Evolutionary conservation across 1,140 invertebrate genomes (phyloP).

Genomic region (Hydropsyche tenuis): DNA sequence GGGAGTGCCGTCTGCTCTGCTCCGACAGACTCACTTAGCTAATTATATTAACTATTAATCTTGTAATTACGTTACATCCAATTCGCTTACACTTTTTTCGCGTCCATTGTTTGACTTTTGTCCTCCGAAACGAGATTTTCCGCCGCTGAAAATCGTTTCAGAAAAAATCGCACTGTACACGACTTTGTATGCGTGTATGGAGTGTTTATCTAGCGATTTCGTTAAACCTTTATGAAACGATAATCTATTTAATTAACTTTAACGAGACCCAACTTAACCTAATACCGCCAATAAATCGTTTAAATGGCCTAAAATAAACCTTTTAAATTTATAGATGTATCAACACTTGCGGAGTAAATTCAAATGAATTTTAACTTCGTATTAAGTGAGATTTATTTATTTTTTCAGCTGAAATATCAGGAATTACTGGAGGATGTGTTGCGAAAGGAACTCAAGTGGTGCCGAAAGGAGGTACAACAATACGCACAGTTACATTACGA

Average conservation of each 20-base stretch:
- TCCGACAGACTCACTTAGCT: slow-evolving; percentile 41
- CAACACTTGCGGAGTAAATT: no score
- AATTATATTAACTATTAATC: slow-evolving; percentile 44
- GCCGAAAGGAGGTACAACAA: slow-evolving; percentile 65
- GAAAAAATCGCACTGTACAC: no score
- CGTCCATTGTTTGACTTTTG: slow-evolving; percentile 17
- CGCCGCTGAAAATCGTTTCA: no score
- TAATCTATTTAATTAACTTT: no score
- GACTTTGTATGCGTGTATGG: no score
- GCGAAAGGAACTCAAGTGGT: slow-evolving; percentile 52
- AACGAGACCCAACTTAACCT: no score
- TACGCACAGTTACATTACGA: slow-evolving; percentile 63
- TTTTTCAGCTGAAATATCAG: slow-evolving; percentile 68
- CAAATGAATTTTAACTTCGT: background rate
- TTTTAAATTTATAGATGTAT: no score
- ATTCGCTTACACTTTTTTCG: slow-evolving; percentile 1
- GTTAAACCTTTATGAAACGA: no score
- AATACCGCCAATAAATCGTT: no score
- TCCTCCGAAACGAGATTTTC: background rate
- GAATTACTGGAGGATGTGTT: slow-evolving; percentile 61
- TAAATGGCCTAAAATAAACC: no score
- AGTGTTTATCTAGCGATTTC: no score
- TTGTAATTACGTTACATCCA: slow-evolving; percentile 32
- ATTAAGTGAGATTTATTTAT: slow-evolving; percentile 10
- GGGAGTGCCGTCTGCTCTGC: slow-evolving; percentile 29